phyloP scores from a whole-genome alignment of 2,797 vertebrate genomes.

The Chlorospingus semifuscus region DNA sequence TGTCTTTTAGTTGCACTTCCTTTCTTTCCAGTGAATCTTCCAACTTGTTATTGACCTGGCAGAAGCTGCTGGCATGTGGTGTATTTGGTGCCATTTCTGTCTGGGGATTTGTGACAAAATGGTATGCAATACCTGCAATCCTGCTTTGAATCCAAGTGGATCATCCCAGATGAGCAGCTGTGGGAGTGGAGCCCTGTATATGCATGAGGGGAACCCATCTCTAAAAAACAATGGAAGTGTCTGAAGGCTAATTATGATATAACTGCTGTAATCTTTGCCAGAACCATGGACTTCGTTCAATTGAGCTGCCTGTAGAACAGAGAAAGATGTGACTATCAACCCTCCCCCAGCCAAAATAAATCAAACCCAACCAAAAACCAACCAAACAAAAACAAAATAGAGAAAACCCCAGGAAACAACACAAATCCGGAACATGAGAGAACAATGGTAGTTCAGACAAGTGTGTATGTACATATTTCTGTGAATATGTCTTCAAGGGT shows the following conservation, averaged over 20 bases:
- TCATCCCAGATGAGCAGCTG: not conserved
- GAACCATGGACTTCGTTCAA: not conserved
- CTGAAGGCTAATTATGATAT: not conserved
- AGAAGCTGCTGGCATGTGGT: not conserved
- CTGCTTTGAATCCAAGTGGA: not conserved
- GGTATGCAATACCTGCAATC: not conserved
- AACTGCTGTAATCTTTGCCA: not conserved
- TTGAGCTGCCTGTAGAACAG: not conserved
- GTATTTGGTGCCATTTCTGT: not conserved
- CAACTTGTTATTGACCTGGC: not conserved
- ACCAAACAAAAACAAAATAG: not conserved
- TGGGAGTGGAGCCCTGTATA: not conserved
- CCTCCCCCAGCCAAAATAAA: accelerated
- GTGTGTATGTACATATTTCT: not conserved
- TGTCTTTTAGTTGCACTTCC: not conserved
- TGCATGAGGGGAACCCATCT: not conserved
- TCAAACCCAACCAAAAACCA: not conserved
- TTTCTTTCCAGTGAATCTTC: not conserved
- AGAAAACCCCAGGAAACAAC: not conserved
- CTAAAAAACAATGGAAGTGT: not conserved
- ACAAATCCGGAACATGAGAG: not conserved
- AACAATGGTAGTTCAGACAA: not conserved
- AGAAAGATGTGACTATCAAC: not conserved
- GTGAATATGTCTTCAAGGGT: not conserved
- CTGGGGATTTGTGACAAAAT: not conserved